A percentile compares a stretch with the other conserved stretches of the same genome.
Evolutionary conservation across 2,797 vertebrate genomes (phyloP).

Genomic region (Lepidocolaptes lacrymiger): DNA sequence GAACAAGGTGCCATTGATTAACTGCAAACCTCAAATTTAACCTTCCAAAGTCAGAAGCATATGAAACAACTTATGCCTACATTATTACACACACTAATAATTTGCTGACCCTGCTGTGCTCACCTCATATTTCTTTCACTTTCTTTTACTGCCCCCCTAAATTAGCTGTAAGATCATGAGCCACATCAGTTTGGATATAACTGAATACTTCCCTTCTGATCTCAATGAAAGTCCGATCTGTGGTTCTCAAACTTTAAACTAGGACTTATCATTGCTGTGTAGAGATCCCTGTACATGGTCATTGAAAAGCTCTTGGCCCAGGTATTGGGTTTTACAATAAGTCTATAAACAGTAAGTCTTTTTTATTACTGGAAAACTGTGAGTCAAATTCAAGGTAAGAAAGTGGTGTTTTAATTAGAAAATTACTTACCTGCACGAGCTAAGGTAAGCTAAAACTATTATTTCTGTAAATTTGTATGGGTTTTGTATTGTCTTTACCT

Average conservation of each 20-base stretch:
- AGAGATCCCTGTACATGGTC: background rate
- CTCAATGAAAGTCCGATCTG: background rate
- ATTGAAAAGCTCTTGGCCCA: background rate
- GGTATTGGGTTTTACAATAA: background rate
- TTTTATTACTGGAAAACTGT: background rate
- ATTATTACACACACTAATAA: background rate
- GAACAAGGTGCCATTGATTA: conserved; percentile 34
- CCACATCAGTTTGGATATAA: background rate
- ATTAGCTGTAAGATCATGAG: background rate
- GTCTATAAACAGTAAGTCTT: background rate
- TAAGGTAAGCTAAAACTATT: background rate
- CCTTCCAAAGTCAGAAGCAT: background rate
- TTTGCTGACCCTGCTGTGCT: background rate
- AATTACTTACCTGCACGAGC: background rate
- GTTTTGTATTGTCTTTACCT: background rate
- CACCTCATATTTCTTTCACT: background rate
- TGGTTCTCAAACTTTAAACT: background rate
- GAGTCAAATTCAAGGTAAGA: background rate
- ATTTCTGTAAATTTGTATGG: background rate
- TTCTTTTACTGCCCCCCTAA: background rate
- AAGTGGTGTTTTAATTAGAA: background rate
- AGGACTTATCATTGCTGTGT: background rate
- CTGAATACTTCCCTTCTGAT: background rate
- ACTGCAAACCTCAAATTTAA: background rate
- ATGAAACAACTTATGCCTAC: background rate